Evolutionary conservation across 2,888 invertebrate species (phyloP).

Genomic region (Pollenia griseotomentosa): DNA sequence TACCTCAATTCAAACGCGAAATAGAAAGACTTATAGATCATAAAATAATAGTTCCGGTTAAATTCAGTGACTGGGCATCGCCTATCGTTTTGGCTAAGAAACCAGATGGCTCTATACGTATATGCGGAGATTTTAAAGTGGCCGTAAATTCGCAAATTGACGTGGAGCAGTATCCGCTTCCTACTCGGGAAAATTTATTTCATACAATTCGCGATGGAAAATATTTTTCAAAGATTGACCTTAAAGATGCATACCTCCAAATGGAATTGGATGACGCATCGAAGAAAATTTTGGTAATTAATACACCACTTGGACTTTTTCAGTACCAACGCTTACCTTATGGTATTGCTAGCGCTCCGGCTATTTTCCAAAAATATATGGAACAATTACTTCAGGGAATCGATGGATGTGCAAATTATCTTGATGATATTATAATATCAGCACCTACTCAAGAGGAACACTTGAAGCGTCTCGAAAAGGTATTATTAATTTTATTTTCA

Average conservation of each 20-base stretch:
- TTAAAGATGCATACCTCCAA: conserved; percentile 57
- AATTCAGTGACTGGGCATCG: too few relatives aligned
- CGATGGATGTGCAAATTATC: conserved; percentile 76
- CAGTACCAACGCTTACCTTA: conserved; percentile 16
- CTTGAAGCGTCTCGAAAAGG: conserved; percentile 73
- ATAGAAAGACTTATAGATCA: conserved; percentile 9
- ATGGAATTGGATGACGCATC: conserved; percentile 55
- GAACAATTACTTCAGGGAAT: conserved; percentile 78
- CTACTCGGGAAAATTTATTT: conserved; percentile 51
- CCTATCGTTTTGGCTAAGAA: too few relatives aligned
- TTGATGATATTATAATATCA: conserved; percentile 78
- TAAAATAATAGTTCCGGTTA: conserved; percentile 38
- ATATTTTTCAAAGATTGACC: conserved; percentile 54
- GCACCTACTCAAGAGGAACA: conserved; percentile 75
- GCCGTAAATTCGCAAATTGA: conserved; percentile 73
- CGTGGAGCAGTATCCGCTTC: conserved; percentile 74
- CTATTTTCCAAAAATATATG: conserved; percentile 73
- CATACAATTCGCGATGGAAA: conserved; percentile 46
- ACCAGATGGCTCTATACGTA: too few relatives aligned
- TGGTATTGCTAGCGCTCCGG: conserved; percentile 71
- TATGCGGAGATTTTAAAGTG: too few relatives aligned
- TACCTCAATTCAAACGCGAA: conserved; percentile 38
- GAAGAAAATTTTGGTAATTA: conserved; percentile 52
- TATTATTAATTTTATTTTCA: conserved; percentile 73
- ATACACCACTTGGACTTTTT: conserved; percentile 69